Evolutionary conservation across 2,797 vertebrate genomes (phyloP), one percentile per base, ranked within the genome.

Genomic region (Cuniculus paca): DNA sequence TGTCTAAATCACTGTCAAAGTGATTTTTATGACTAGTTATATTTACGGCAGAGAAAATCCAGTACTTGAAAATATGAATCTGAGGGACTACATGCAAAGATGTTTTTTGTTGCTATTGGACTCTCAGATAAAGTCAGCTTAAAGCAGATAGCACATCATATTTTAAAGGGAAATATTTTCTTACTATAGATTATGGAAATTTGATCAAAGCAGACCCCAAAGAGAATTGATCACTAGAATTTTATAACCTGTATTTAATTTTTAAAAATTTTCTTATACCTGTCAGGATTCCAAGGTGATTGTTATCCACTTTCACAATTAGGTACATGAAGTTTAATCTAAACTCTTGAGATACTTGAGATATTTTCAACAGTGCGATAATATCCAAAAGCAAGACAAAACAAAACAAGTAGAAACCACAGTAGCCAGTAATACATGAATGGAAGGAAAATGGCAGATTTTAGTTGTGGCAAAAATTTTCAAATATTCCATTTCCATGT

Each of bases 151-250:
- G 36, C 34, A 89, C 0, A 10, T 56, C 60, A 54, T 20, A 50
- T 89, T 91, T 91, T 83, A 74, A 81, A 48, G 58, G 24, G 65
- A 80, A 88, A 48, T 82, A 91, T 48, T 93, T 96, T 48, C 60
- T 96, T 79, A 68, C 6, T 50, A 61, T 80, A 54, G 63, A 91
- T 56, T 60, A 48, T 48, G 11, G 31, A 86, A 13, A 61, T 83
- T 61, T 86, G 24, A 45, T 39, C 6, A 94, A 97, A 92, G 42
- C 19, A 70, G 45, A n/a, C 58, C 78, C 24, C 82, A 79, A 88
- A 58, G 28, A 26, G 2, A 84, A 48, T 68, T 56, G 70, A 74
- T 80, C 31, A 85, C 14, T 86, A 24, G 20, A 83, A 70, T 83
- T 92, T 88, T 95, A 85, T 79, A 52, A 58, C 19, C 86, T 63